Conservation (phyloP, 92 coral and sea anemone genomes). For the Paramuricea clavata region DNA sequence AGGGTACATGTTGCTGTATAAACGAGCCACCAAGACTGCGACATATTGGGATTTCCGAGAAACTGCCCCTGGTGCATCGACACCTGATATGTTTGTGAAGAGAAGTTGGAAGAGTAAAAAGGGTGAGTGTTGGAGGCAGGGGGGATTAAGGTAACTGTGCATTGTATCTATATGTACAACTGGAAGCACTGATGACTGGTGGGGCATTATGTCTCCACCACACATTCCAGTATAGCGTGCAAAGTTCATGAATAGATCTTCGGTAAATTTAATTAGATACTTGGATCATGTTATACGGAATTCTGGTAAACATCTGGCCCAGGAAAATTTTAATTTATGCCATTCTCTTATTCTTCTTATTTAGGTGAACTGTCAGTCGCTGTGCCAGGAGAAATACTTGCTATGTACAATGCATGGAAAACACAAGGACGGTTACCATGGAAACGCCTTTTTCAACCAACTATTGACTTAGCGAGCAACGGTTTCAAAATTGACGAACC, state of each 20-base stretch:
- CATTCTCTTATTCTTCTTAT: background rate
- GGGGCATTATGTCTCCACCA: no score
- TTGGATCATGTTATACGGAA: no score
- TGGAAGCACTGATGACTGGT: no score
- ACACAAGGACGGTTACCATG: no score
- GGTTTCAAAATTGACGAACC: background rate
- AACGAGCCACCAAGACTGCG: conserved; percentile 52
- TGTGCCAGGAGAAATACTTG: background rate
- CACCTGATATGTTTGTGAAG: conserved; percentile 72
- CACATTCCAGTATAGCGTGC: no score
- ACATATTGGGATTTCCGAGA: conserved; percentile 79
- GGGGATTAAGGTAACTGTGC: no score
- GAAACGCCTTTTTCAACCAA: background rate
- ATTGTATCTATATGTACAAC: no score
- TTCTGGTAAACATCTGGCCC: no score
- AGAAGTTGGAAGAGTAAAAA: background rate
- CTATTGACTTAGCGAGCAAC: background rate
- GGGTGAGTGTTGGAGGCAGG: background rate
- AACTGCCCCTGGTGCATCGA: conserved; percentile 77
- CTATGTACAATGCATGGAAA: background rate
- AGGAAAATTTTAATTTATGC: no score
- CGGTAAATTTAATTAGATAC: no score
- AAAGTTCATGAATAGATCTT: no score
- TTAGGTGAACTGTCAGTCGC: background rate
- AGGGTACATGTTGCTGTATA: conserved; percentile 81